Evolutionary conservation across 2,113 vertebrate species (phyloP), one percentile per base, ranked within the genome.

Genomic region (Pyxicephalus adspersus): DNA sequence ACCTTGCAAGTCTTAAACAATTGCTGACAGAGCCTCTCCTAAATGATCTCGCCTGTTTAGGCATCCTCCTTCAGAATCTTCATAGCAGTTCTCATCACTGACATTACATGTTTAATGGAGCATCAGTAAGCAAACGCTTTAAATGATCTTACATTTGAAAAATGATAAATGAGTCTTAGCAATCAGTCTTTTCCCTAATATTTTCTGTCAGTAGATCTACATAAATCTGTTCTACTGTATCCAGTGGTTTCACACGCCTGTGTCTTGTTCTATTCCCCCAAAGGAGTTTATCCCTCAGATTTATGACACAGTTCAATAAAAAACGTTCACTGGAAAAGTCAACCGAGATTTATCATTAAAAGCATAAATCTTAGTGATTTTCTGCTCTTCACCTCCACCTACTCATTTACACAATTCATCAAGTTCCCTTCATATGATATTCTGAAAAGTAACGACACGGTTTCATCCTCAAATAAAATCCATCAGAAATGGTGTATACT

Each of bases 221-320:
- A 77, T 77, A 77, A 57, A 77, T 54, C 76, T 67, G 50, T 34
- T 38, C 50, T 4, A 29, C 63, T 66, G 51, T 65, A 77, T 38
- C 76, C n/a, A 55, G 76, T 51, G 52, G 76, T 38, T 66, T 77
- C 61, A 66, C 51, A 77, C 20, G 63, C 26, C 19, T 66, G 28
- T 67, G 34, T 54, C 64, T 67, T 18, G 20, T 31, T 67, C 76
- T 67, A 5, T 57, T 77, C 64, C 66, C 28, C 26, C 29, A 64
- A 28, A 31, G 45, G 58, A 64, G 75, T 77, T 77, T 76, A 76
- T 76, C 61, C 76, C 50, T 67, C n/a, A 68, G 34, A 79, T 68
- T 79, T 79, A 79, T 79, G 52, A 45, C 77, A 68, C 23, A 68
- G 77, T 68, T 79, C 77, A 79, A 67, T 79, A 68, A 79, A 68